Conservation (phyloP, 2,888 invertebrate genomes). For the Bhutanitis thaidina region DNA sequence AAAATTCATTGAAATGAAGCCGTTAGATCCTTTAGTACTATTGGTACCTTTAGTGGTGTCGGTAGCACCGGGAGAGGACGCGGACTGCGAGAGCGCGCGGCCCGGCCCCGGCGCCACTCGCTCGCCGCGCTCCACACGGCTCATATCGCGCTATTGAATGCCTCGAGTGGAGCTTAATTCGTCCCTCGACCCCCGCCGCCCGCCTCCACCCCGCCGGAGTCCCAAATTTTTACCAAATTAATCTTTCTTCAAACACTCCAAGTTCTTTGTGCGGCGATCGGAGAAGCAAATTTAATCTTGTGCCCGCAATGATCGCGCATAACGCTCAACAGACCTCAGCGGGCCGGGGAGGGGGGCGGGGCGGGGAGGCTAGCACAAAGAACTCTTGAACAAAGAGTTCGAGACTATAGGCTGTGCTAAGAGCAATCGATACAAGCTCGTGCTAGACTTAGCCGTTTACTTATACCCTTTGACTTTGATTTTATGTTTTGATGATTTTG, state of each 20-base stretch:
- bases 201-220: conserved; percentile 13
- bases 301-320: conserved; percentile 32
- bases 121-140: neutral
- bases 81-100: neutral
- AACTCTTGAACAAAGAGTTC: conserved; percentile 18
- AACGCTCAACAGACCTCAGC: conserved; percentile 12
- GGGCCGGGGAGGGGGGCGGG: conserved; percentile 3
- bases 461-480: conserved; percentile 5
- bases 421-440: conserved; percentile 15
- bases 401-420: conserved; percentile 11
- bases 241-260: conserved; percentile 72
- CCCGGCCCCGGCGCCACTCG: neutral
- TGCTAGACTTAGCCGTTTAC: conserved; percentile 3
- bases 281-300: conserved; percentile 58
- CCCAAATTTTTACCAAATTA: conserved; percentile 67
- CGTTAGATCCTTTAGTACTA: too few species aligned
- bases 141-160: conserved; percentile 8
- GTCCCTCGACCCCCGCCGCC: neutral
- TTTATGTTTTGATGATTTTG: neutral
- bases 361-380: conserved; percentile 5
- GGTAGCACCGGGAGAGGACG: too few species aligned
- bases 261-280: conserved; percentile 53
- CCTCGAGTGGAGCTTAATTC: conserved; percentile 15
- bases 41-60: too few species aligned
- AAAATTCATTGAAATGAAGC: too few species aligned